These are phyloP conservation scores for Amphipyra berbera DNA, from an alignment of 2,888 invertebrate genomes.

Conservation along the genomic window DNA sequence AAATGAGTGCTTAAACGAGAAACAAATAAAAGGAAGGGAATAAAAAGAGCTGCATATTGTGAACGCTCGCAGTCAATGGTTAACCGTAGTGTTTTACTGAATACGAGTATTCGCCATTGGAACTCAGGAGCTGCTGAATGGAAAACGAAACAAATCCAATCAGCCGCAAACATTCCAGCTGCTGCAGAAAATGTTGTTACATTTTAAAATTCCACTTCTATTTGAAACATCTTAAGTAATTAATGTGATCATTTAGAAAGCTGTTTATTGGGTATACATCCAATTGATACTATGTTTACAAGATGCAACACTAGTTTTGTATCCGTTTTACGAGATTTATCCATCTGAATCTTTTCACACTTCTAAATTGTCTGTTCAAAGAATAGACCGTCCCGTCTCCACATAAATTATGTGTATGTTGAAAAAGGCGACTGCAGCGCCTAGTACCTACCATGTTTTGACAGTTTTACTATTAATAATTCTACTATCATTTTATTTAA, in stretches of 20 bases:
- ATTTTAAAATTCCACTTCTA: constrained; percentile 65
- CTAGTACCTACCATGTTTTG: too few species aligned
- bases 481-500: too few species aligned
- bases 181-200: constrained; percentile 66
- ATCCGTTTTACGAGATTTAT: too few species aligned
- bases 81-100: constrained; percentile 72
- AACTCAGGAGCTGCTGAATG: constrained; percentile 67
- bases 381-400: too few species aligned
- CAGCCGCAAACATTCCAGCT: constrained; percentile 72
- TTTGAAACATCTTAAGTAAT: constrained; percentile 61
- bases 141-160: constrained; percentile 82
- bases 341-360: too few species aligned
- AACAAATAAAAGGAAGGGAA: constrained; percentile 74
- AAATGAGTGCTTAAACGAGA: constrained; percentile 72
- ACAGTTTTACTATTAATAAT: too few species aligned
- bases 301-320: background rate
- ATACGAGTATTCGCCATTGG: constrained; percentile 68
- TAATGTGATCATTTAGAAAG: constrained; percentile 29
- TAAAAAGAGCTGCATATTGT: constrained; percentile 75
- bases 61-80: constrained; percentile 71
- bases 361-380: too few species aligned
- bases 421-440: too few species aligned
- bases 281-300: background rate
- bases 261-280: background rate
- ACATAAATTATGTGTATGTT: too few species aligned